phyloP scores from a whole-genome alignment of 2,888 invertebrate genomes.

The Calameuta filiformis region DNA sequence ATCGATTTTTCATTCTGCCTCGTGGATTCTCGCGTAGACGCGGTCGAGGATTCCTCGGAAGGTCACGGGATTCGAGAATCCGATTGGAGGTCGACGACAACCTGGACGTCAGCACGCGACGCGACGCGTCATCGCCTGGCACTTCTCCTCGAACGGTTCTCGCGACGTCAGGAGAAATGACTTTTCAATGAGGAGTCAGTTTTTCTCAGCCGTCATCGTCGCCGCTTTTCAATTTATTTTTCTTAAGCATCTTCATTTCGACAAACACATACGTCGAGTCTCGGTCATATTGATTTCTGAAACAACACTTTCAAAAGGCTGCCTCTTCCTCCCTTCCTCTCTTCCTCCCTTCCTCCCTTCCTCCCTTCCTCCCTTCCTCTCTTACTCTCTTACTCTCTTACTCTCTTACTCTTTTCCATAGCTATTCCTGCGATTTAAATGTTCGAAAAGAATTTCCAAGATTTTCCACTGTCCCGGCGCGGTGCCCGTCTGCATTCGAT shows the following conservation, averaged over 20 bases:
- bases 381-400: slow-evolving; percentile 14
- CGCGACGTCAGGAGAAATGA: slow-evolving; percentile 29
- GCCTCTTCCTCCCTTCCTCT: slow-evolving; percentile 11
- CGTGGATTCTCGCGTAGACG: too few relatives aligned
- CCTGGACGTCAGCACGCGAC: too few relatives aligned
- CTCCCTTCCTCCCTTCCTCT: slow-evolving; percentile 18
- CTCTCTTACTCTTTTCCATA: slow-evolving; percentile 17
- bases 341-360: slow-evolving; percentile 19
- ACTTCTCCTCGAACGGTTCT: slow-evolving; percentile 2
- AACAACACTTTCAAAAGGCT: not conserved
- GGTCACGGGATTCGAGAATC: too few relatives aligned
- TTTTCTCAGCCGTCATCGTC: not conserved
- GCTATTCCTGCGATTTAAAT: slow-evolving; percentile 12
- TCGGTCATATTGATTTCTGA: not conserved
- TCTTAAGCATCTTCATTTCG: not conserved
- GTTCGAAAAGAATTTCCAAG: too few relatives aligned
- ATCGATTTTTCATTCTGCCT: too few relatives aligned
- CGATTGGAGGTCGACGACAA: too few relatives aligned
- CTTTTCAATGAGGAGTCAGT: not conserved
- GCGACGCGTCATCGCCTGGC: too few relatives aligned
- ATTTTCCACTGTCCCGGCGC: not conserved
- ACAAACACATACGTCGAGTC: slow-evolving; percentile 18
- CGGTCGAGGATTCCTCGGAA: too few relatives aligned
- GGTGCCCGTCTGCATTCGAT: slow-evolving; percentile 9
- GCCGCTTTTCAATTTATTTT: not conserved